Base-by-base conservation (phyloP, 1,140 invertebrate species). In the Onthophagus taurus region DNA sequence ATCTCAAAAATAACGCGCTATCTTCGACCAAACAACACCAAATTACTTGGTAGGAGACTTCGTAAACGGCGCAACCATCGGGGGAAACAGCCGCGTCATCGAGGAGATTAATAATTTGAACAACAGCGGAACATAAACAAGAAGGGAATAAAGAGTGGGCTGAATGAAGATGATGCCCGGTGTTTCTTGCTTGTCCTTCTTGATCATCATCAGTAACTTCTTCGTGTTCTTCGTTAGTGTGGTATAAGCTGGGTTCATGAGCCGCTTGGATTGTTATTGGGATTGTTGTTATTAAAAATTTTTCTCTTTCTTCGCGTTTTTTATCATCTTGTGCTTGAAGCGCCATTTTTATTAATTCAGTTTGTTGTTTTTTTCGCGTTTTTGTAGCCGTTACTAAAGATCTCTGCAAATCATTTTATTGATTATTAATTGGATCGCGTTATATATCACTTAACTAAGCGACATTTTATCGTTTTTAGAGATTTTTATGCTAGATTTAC, bases 21-120 rank as follows among this genome's bases (percentile, higher is more conserved):
- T 99, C 97, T 73, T 99, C 97, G 0, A 98, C 93, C 23, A 99
- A 68, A 66, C 95, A 98, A 49, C 82, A 85, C 94, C 95, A 98
- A 42, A 97, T 94, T 55, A 84, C 83, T 68, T 89, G 84, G 65
- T 91, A 89, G 49, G 89, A 85, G 8, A 89, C 80, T 76, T 91
- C 85, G 61, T 90, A 91, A 0, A 92, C 88, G 0, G 87, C 83
- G 59, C 78, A 85, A 2, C 95, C 95, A 66, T 97, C 91, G n/a
- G 77, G 70, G 6, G 89, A 89, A 6, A 99, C 93, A 16, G 95
- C 90, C 6, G 89, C 83, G 69, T 99, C 97, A 63, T 99, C 94
- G 16, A 99, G 67, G 34, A 98, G 72, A 57, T 89, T 83, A 16
- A 99, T 89, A 41, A 99, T 96, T 59, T 89, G 85, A 45, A 97